A percentile compares a stretch with the other conserved stretches of the same genome.
Evolutionary conservation across 2,113 vertebrate species (phyloP).

Genomic region (Sapayoa aenigma): DNA sequence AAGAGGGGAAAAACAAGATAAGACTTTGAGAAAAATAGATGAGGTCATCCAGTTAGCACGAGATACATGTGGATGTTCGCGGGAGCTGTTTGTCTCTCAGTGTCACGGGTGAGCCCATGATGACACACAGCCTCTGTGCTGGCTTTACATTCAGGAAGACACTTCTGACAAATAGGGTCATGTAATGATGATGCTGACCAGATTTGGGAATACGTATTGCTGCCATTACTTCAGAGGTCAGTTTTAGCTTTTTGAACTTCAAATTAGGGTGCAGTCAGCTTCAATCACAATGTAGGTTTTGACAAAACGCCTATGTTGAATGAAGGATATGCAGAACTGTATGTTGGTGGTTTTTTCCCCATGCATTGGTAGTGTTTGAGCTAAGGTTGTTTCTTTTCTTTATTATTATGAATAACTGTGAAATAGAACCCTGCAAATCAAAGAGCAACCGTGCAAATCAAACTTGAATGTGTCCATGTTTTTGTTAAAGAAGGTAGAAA

Average conservation of each 20-base stretch:
- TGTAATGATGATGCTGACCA: neutral
- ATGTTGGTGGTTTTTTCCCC: neutral
- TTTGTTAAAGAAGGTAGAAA: neutral
- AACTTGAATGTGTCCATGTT: neutral
- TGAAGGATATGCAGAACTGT: neutral
- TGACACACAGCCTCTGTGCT: neutral
- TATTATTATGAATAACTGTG: neutral
- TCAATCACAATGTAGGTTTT: neutral
- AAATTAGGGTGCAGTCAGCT: neutral
- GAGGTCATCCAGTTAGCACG: neutral
- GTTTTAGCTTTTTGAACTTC: neutral
- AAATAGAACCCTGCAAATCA: neutral
- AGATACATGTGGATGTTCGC: neutral
- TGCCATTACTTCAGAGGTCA: conserved; percentile 41
- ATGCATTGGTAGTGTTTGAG: neutral
- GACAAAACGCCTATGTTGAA: neutral
- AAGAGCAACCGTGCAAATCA: neutral
- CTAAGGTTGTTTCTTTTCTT: neutral
- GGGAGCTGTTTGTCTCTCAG: neutral
- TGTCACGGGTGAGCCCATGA: neutral
- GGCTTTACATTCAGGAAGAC: neutral
- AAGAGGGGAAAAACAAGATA: neutral
- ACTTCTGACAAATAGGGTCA: neutral
- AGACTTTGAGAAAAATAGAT: neutral
- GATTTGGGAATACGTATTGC: conserved; percentile 19